These are phyloP conservation scores for Hydrochoerus hydrochaeris DNA, from an alignment of 2,113 vertebrate genomes.

Conservation along the genomic window DNA sequence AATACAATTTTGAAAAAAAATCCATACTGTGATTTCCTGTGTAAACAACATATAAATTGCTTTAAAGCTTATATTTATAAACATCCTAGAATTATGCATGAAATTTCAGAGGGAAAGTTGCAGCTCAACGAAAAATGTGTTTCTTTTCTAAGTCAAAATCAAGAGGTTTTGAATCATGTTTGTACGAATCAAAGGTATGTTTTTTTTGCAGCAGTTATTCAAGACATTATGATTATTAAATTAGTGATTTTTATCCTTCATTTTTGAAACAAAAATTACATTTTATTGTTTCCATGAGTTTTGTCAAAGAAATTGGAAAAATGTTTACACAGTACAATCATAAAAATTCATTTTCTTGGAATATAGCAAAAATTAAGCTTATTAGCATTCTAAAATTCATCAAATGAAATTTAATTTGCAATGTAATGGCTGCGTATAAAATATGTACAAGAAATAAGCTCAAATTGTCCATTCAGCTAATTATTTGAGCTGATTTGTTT, in stretches of 20 bases:
- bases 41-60: neutral
- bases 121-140: neutral
- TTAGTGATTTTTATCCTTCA: neutral
- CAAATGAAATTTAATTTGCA: conserved; percentile 40
- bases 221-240: conserved; percentile 15
- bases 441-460: neutral
- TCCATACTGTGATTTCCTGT: neutral
- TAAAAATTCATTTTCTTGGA: conserved; percentile 1
- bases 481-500: neutral
- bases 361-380: neutral
- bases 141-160: conserved; percentile 18
- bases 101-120: conserved; percentile 25
- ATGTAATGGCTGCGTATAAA: conserved; percentile 4
- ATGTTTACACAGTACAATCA: conserved; percentile 33
- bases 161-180: neutral
- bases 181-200: neutral
- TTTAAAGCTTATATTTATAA: neutral
- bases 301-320: conserved; percentile 41
- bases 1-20: neutral
- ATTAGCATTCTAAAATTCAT: conserved; percentile 50
- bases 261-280: neutral
- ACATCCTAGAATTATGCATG: neutral
- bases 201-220: neutral
- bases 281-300: neutral
- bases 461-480: neutral